Evolutionary conservation across 1,140 invertebrate species (phyloP), one percentile per base, ranked within the genome.

Genomic region (Drosophila miranda): DNA sequence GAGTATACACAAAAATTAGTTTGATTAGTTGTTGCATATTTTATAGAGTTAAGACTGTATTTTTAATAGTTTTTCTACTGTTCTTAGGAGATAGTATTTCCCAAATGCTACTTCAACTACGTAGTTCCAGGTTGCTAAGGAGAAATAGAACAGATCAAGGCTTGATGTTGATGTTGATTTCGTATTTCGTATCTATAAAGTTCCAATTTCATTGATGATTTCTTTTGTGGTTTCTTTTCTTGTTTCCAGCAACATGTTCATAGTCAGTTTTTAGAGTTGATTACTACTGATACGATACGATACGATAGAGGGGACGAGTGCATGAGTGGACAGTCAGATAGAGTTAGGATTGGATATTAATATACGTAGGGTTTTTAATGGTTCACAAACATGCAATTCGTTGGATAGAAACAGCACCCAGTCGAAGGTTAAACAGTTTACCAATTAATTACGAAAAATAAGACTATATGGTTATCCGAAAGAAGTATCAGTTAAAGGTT

Each of bases 221-320:
- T 68, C 49, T 53, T 54, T 60, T 51, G 52, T 52, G 26, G 61
- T 49, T 45, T 49, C 62, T 58, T 64, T 60, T 66, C 60, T 53
- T 60, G 77, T 75, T 73, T 73, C 49, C 82, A 82, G 87, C 87
- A 83, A 87, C 87, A 89, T 89, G 87, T 89, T 89, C 87, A 89
- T 89, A 89, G 87, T 83, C 87, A 82, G 87, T 82, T 66, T 84
- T 70, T 76, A 82, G 70, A 82, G 60, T 64, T 70, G 46, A 61
- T 66, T 56, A 76, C 76, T 73, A 86, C 52, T 51, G 28, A 30
- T 38, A 38, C 34, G 48, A 23, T 23, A 23, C 23, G 42, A 55
- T 44, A 30, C 28, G 28, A 74, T 63, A 73, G 38, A 73, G 69
- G 56, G 42, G 1, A 11, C 38, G 52, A 51, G 45, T 64, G 51